phyloP scores from a whole-genome alignment of 2,113 vertebrate genomes.

The Toxotes chatareus region DNA sequence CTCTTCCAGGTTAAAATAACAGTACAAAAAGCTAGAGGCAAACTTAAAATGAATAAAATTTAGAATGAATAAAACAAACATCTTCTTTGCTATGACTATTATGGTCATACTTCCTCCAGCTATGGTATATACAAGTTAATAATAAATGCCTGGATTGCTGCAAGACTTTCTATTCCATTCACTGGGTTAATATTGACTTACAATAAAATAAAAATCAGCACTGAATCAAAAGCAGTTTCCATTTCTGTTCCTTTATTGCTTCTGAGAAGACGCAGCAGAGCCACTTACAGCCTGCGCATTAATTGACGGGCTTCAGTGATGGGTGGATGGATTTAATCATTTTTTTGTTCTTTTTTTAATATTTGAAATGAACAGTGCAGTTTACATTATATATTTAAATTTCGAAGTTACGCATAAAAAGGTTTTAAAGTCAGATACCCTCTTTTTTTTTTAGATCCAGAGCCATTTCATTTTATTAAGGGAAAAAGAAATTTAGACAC shows the following conservation, averaged over 20 bases:
- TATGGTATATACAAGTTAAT: slow-evolving; percentile 13
- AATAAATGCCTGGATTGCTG: slow-evolving; percentile 17
- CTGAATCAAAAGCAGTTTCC: slow-evolving; percentile 45
- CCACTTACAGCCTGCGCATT: background rate
- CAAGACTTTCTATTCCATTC: slow-evolving; percentile 26
- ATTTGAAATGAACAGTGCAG: background rate
- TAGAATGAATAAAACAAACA: no score
- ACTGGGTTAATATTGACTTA: slow-evolving; percentile 51
- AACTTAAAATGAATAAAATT: background rate
- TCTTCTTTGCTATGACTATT: background rate
- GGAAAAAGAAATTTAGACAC: background rate
- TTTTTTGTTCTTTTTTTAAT: no score
- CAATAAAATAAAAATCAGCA: slow-evolving; percentile 41
- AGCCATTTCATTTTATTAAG: background rate
- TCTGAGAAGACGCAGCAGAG: slow-evolving; percentile 1
- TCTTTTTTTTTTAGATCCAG: no score
- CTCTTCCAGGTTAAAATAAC: background rate
- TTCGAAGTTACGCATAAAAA: no score
- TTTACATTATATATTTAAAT: no score
- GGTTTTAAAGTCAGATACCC: no score
- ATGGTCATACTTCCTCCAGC: background rate
- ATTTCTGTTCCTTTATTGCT: background rate
- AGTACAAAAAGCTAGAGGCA: background rate
- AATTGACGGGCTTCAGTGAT: background rate
- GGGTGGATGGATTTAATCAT: no score